Conservation (phyloP, 2,797 vertebrate species). For the Choloepus didactylus region DNA sequence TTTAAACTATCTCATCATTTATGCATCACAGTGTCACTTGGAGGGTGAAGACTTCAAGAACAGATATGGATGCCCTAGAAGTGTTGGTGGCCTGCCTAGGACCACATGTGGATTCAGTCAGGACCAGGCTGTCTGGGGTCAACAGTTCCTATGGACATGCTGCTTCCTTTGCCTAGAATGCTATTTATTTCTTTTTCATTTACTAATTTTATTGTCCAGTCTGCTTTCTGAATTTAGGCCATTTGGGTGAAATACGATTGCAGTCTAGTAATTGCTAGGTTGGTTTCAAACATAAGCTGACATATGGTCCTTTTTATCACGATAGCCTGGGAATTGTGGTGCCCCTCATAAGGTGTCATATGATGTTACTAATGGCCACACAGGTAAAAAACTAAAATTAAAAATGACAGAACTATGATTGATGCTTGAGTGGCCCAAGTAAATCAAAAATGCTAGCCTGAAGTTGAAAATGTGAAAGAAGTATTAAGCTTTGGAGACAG, state of each 20-base stretch:
- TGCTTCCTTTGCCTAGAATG: neutral
- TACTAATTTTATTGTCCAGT: neutral
- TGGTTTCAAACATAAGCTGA: neutral
- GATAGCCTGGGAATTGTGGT: neutral
- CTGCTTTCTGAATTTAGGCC: neutral
- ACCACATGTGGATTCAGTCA: rapidly evolving
- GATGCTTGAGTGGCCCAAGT: neutral
- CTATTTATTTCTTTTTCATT: neutral
- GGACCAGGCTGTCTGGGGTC: neutral
- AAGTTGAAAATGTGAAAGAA: neutral
- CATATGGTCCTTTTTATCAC: neutral
- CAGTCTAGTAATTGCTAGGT: neutral
- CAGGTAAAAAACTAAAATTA: neutral
- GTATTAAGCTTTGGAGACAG: neutral
- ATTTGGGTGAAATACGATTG: neutral
- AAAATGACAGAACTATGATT: neutral
- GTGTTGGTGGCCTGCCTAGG: neutral
- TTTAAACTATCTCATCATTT: no score
- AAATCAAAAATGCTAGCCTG: neutral
- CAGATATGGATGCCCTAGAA: neutral
- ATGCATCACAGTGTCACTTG: no score
- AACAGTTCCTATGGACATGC: rapidly evolving
- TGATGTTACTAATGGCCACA: neutral
- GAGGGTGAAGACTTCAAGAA: neutral
- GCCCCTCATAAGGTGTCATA: neutral